These are phyloP conservation scores for Anoncus sp. DNA, from an alignment of 2,888 invertebrate genomes.

Conservation along the genomic window DNA sequence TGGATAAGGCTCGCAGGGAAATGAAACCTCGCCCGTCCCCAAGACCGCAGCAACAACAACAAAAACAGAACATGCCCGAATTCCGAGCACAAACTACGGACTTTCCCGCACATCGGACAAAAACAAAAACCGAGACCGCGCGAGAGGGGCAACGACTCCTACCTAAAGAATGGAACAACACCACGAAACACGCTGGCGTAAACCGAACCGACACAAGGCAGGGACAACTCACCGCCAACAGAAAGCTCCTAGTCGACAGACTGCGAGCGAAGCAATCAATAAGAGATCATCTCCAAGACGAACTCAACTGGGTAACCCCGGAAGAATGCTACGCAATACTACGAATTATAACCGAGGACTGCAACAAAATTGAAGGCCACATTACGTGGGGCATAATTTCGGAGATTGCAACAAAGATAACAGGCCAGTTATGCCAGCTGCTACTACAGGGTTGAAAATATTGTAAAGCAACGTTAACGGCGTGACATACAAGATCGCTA, in stretches of 20 bases:
- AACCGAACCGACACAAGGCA: too few species aligned
- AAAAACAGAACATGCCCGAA: too few species aligned
- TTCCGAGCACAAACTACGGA: too few species aligned
- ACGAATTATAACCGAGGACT: background rate
- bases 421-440: constrained; percentile 4
- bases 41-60: too few species aligned
- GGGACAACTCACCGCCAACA: background rate
- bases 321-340: constrained; percentile 6
- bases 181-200: too few species aligned
- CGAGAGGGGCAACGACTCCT: too few species aligned
- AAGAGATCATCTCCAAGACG: background rate
- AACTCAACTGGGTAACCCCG: constrained; percentile 2
- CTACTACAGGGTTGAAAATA: constrained; percentile 5
- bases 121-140: too few species aligned
- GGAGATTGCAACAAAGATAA: constrained; percentile 1
- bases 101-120: too few species aligned
- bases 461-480: background rate
- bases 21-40: background rate
- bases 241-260: background rate
- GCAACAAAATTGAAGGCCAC: constrained; percentile 6
- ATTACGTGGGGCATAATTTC: constrained; percentile 1
- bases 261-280: constrained; percentile 1
- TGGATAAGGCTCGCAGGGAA: too few species aligned
- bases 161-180: too few species aligned
- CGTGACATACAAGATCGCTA: background rate